A percentile compares a stretch with the other conserved stretches of the same genome.
phyloP scores from a whole-genome alignment of 2,797 vertebrate species.

The Anguilla megastoma region DNA sequence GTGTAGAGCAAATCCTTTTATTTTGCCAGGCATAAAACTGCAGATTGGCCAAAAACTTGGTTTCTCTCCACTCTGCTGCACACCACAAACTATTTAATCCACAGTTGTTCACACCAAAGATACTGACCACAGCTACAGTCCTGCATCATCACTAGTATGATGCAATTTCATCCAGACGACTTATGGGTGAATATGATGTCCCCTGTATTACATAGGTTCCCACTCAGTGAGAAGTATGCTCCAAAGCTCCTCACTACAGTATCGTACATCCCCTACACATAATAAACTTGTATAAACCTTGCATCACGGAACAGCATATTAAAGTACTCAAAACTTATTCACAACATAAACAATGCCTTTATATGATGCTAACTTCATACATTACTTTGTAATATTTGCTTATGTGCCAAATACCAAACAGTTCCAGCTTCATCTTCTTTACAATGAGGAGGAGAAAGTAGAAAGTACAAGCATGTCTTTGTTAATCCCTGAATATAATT shows the following conservation, averaged over 20 bases:
- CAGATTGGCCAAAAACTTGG: background rate
- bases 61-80: background rate
- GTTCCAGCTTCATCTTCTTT: background rate
- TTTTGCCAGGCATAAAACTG: background rate
- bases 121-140: background rate
- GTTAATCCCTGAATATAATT: background rate
- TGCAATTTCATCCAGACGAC: background rate
- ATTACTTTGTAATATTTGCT: background rate
- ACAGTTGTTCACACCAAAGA: conserved; percentile 12
- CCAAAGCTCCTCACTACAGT: background rate
- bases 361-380: no score
- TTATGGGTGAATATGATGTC: background rate
- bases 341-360: background rate
- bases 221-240: background rate
- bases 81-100: background rate
- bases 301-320: background rate
- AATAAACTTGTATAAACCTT: background rate
- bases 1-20: background rate
- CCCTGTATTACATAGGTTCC: background rate
- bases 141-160: background rate
- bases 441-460: background rate
- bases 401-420: background rate
- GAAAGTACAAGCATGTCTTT: background rate
- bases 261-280: background rate
- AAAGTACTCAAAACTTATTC: background rate